Evolutionary conservation across 1,140 invertebrate species (phyloP).

Genomic region (Diabrotica virgifera): DNA sequence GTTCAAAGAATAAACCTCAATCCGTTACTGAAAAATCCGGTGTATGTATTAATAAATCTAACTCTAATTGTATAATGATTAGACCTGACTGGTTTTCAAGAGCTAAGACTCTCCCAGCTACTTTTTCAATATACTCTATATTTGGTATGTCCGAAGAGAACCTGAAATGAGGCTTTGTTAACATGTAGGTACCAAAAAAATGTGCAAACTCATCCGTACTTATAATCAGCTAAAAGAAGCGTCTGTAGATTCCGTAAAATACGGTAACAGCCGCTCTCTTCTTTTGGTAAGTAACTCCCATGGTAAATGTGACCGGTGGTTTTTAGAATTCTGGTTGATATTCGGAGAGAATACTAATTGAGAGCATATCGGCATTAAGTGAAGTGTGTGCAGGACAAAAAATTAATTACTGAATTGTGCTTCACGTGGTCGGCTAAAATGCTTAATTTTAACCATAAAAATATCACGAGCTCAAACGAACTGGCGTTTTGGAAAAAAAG

Average conservation of each 20-base stretch:
- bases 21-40: not conserved
- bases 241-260: not conserved
- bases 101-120: not conserved
- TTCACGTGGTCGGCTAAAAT: no score
- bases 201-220: not conserved
- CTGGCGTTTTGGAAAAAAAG: no score
- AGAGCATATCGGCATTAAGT: no score
- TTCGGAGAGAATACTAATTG: not conserved
- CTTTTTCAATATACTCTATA: conserved; percentile 1
- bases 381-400: no score
- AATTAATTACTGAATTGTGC: no score
- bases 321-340: not conserved
- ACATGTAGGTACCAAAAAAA: conserved; percentile 2
- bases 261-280: not conserved
- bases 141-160: conserved; percentile 8
- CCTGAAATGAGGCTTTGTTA: conserved; percentile 14
- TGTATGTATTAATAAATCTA: conserved; percentile 8
- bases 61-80: conserved; percentile 14
- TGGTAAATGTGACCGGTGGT: not conserved
- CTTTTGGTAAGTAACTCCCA: not conserved
- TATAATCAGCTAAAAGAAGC: not conserved
- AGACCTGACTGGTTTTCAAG: conserved; percentile 6
- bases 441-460: no score
- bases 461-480: no score
- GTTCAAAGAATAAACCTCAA: not conserved